Percentiles rank a stretch among this genome's conserved stretches.
These are phyloP conservation scores for Cercopithecus petaurista DNA, from an alignment of 2,797 vertebrate species.

Conservation along the genomic window DNA sequence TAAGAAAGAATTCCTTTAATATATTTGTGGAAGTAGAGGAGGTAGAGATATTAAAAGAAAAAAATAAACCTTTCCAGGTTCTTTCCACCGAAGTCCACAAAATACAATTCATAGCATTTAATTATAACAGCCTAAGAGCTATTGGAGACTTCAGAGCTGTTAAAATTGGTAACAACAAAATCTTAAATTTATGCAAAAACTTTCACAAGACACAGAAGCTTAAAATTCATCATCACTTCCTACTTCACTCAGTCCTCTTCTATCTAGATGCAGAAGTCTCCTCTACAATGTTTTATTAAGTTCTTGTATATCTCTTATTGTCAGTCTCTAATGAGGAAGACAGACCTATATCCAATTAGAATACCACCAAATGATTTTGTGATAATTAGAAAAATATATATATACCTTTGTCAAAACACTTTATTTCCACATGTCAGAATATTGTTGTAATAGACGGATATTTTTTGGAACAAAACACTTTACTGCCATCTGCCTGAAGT, in stretches of 20 bases:
- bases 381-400: not conserved
- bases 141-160: not conserved
- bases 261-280: not conserved
- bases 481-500: constrained; percentile 24
- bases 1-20: not conserved
- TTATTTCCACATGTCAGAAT: not conserved
- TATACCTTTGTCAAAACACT: not conserved
- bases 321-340: not conserved
- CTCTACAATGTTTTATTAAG: not conserved
- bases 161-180: not conserved
- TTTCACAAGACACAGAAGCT: not conserved
- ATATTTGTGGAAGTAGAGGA: not conserved
- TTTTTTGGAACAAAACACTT: not conserved
- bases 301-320: rapidly evolving
- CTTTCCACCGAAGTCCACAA: not conserved
- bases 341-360: not conserved
- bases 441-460: not conserved
- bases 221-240: not conserved
- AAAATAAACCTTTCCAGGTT: not conserved
- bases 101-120: not conserved
- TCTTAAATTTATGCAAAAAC: not conserved
- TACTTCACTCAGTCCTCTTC: rapidly evolving
- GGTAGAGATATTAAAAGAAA: not conserved
- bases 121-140: not conserved
- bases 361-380: not conserved